Evolutionary conservation across 1,140 invertebrate genomes (phyloP), one percentile per base, ranked within the genome.

Genomic region (Drosophila pallidifrons): DNA sequence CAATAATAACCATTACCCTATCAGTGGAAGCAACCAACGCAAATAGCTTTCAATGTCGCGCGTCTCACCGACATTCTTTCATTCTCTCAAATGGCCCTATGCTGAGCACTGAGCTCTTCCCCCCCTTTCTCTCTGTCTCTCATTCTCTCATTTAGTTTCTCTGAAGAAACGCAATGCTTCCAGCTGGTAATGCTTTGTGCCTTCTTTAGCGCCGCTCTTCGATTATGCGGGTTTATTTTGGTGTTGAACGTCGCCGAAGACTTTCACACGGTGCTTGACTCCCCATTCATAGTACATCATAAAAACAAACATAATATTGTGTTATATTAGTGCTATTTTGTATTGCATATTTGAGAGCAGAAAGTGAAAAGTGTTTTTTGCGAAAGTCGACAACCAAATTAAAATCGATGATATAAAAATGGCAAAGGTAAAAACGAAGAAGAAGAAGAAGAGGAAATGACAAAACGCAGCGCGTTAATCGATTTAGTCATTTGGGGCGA

Each of bases 1-100:
- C 81, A 86, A 82, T 55, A 77, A 70, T 70, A 54, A 68, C 69
- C 82, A 81, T 86, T 86, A 64, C 78, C 78, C 60, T 82, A 86
- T 87, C 82, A 81, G 81, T 52, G 41, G 45, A 51, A 54, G 38
- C 52, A 63, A 66, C 64, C 63, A 58, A 69, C 51, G 20, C 61
- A 60, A 69, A 80, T 61, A 30, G 66, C 64, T 71, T 85, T 81
- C 79, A 81, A 79, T 86, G 75, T 79, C 82, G 78, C 60, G 13
- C 30, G 35, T 49, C 15, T 16, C 15, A 67, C 47, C 67, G 28
- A 49, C 75, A 75, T 75, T 57, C 52, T 54, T 43, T 32, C 51
- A 35, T 54, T 54, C 30, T 32, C 51, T 54, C 30, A 54, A 54
- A 54, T 49, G 7, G 51, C 51, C 54, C 54, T 57, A 28, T 15